phyloP scores from a whole-genome alignment of 2,113 vertebrate species.

The Ageneiosus marmoratus region DNA sequence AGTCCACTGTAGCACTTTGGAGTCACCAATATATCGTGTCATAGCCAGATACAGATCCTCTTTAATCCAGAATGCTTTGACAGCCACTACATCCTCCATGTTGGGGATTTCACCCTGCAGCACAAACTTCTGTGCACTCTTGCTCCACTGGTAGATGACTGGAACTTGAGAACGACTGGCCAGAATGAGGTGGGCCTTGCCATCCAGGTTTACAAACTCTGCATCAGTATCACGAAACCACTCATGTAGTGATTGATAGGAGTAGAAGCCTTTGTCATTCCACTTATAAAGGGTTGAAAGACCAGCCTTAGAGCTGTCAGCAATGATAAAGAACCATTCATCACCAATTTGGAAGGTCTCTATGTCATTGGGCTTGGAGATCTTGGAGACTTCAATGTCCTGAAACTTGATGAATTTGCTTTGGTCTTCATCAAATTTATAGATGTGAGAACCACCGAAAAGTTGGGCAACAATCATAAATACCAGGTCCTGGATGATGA shows the following conservation, averaged over 20 bases:
- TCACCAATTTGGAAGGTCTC: slow-evolving; percentile 91
- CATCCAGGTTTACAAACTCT: slow-evolving; percentile 89
- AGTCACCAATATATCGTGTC: slow-evolving; percentile 96
- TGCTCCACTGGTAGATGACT: slow-evolving; percentile 95
- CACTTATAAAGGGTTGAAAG: slow-evolving; percentile 97
- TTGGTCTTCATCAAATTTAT: slow-evolving; percentile 94
- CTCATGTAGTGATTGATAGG: slow-evolving; percentile 92
- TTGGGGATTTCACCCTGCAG: slow-evolving; percentile 90
- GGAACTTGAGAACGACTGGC: slow-evolving; percentile 95
- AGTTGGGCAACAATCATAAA: slow-evolving; percentile 97
- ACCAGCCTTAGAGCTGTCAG: slow-evolving; percentile 96
- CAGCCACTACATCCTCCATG: slow-evolving; percentile 95
- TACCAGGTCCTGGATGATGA: slow-evolving; percentile 91
- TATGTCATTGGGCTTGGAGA: slow-evolving; percentile 97
- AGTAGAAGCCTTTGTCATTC: slow-evolving; percentile 97
- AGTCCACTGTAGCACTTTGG: slow-evolving; percentile 90
- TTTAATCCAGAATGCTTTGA: slow-evolving; percentile 90
- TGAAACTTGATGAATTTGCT: slow-evolving; percentile 97
- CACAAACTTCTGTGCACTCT: slow-evolving; percentile 86
- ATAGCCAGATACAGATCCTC: slow-evolving; percentile 88
- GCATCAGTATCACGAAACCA: slow-evolving; percentile 97
- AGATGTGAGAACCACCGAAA: slow-evolving; percentile 96
- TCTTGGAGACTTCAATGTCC: slow-evolving; percentile 93
- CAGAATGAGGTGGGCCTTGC: slow-evolving; percentile 89
- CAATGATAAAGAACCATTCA: slow-evolving; percentile 93